These are phyloP conservation scores for Porphyrio hochstetteri DNA, from an alignment of 2,113 vertebrate species.

Conservation along the genomic window DNA sequence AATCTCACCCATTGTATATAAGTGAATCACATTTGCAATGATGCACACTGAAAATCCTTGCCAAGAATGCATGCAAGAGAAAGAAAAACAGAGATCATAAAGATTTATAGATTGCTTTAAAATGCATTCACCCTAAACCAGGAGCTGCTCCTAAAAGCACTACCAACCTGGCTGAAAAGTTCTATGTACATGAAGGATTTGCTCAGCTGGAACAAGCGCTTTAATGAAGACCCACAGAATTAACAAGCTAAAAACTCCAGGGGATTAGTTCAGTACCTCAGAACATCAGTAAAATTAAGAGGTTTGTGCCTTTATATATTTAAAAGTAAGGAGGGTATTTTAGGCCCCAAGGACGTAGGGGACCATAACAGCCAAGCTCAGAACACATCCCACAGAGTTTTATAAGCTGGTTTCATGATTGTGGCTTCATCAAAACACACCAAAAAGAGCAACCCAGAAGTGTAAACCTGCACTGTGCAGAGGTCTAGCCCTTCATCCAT, in stretches of 20 bases:
- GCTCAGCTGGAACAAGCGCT: neutral
- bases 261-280: constrained; percentile 19
- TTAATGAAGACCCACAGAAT: constrained; percentile 42
- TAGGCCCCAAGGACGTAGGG: neutral
- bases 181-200: neutral
- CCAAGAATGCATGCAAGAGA: constrained; percentile 35
- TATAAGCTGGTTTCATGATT: neutral
- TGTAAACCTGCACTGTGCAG: neutral
- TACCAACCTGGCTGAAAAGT: constrained; percentile 1
- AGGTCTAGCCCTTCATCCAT: neutral
- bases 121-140: constrained; percentile 54
- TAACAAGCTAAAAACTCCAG: constrained; percentile 43
- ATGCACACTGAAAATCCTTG: constrained; percentile 49
- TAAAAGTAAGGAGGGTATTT: neutral
- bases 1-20: constrained; percentile 12
- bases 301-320: neutral
- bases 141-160: constrained; percentile 20
- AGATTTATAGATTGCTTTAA: constrained; percentile 68
- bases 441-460: neutral
- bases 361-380: neutral
- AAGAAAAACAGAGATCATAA: constrained; percentile 64
- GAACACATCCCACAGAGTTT: neutral
- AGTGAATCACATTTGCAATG: constrained; percentile 39
- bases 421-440: neutral
- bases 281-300: neutral